phyloP scores from a whole-genome alignment of 2,797 vertebrate genomes.

The Eulemur albifrons region DNA sequence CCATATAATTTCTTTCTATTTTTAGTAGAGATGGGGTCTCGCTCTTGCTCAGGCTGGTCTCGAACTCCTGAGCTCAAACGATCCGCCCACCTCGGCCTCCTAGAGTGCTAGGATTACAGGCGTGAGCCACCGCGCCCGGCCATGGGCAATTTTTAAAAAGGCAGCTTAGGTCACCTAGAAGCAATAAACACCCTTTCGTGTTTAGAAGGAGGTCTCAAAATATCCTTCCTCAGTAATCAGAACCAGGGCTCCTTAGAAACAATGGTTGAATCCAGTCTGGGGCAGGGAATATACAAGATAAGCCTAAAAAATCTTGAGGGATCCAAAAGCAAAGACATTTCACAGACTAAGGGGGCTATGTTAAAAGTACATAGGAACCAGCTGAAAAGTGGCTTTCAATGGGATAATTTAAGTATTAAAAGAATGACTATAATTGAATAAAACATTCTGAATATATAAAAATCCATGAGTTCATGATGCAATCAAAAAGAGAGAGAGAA shows the following conservation, averaged over 20 bases:
- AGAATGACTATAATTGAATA: not conserved
- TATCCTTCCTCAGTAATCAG: not conserved
- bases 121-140: too few species aligned
- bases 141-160: too few species aligned
- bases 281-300: not conserved
- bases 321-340: not conserved
- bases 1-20: too few species aligned
- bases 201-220: not conserved
- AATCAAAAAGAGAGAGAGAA: not conserved
- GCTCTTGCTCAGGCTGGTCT: too few species aligned
- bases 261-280: not conserved
- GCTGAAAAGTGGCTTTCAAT: constrained; percentile 19
- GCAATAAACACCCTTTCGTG: not conserved
- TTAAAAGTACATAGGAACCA: not conserved
- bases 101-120: too few species aligned
- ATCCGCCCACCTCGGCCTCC: too few species aligned
- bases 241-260: not conserved
- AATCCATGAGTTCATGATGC: not conserved
- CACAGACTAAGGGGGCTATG: not conserved
- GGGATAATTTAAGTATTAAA: constrained; percentile 31
- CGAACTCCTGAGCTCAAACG: too few species aligned
- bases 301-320: not conserved
- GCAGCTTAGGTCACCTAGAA: not conserved
- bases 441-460: constrained; percentile 4
- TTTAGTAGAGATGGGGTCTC: too few species aligned